Percentiles rank a stretch among this genome's conserved stretches.
Evolutionary conservation across 2,797 vertebrate species (phyloP).

Genomic region (Liasis olivaceus): DNA sequence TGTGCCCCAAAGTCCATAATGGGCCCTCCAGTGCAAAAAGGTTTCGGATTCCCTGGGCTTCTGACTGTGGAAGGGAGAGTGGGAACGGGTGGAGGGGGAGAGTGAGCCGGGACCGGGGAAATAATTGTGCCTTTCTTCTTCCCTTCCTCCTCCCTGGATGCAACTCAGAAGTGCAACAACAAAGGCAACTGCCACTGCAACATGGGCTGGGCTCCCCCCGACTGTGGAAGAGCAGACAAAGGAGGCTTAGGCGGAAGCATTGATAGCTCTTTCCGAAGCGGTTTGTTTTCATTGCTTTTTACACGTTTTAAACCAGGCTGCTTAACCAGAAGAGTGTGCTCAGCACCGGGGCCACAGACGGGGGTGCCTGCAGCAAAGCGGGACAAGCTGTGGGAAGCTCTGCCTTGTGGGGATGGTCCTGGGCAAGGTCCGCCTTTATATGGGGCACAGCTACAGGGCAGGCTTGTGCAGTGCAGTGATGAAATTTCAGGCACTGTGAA

Average conservation of each 20-base stretch:
- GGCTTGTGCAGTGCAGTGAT: no score
- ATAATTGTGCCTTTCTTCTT: not conserved
- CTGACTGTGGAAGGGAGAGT: not conserved
- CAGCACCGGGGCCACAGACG: not conserved
- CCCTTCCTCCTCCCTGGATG: not conserved
- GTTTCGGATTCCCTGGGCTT: not conserved
- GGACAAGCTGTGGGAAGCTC: no score
- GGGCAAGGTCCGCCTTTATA: no score
- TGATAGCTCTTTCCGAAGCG: not conserved
- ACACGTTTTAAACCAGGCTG: no score
- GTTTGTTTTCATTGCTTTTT: not conserved
- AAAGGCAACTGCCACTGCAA: slow-evolving; percentile 32
- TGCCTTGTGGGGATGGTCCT: no score
- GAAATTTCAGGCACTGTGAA: no score
- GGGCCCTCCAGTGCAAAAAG: not conserved
- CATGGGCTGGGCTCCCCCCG: slow-evolving; percentile 23
- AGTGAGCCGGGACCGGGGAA: not conserved
- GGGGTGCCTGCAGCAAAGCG: not conserved
- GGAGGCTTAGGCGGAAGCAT: slow-evolving; percentile 19
- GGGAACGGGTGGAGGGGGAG: not conserved
- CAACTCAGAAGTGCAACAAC: slow-evolving; percentile 39
- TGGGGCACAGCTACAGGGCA: no score
- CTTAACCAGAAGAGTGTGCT: no score
- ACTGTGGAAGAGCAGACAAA: not conserved
- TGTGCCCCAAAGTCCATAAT: not conserved